Evolutionary conservation across 2,888 invertebrate genomes (phyloP), one percentile per base, ranked within the genome.

Genomic region (Urechis unicinctus): DNA sequence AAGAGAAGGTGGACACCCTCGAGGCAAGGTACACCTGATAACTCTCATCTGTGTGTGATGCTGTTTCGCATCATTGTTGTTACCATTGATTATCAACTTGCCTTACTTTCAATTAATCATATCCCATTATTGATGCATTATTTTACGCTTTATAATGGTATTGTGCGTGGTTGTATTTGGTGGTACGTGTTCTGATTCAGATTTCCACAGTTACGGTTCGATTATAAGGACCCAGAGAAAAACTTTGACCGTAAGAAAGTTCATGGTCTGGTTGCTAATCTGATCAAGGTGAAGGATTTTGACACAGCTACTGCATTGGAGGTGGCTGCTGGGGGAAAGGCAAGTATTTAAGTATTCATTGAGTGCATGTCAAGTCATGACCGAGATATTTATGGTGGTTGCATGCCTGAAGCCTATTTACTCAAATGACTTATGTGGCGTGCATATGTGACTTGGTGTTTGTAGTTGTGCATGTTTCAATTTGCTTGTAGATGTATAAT

Each of bases 251-350:
- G 75, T 9, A 58, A 67, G 3, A 65, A 89, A 57, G 87, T 91
- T 13, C 64, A 69, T 60, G 94, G 94, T 6, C 83, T 88, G 26
- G 85, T 91, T 0, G 89, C 90, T 64, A 85, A 87, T 62, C 80
- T 94, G 61, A 83, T 97, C 53, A 82, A 83, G 41, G 84, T 94
- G 0, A 83, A 81, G 54, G 88, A 94, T 73, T 81, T 83, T 1
- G 78, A 77, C 26, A 83, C 85, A 71, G 86, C 86, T 52, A 84
- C 86, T 47, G 95, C 95, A 1, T 77, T 96, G 54, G 91, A 93
- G 75, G 86, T 87, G 25, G 50, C 55, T 2, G 65, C 63, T 24
- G 65, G 65, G 21, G 62, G 62, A 24, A 64, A 61, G 62, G 64
- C 61, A 21, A 4, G 36, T 36, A 9, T 17, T 36, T 9, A 13